These are phyloP conservation scores for Catharus ustulatus DNA, from an alignment of 2,797 vertebrate species.

Conservation along the genomic window DNA sequence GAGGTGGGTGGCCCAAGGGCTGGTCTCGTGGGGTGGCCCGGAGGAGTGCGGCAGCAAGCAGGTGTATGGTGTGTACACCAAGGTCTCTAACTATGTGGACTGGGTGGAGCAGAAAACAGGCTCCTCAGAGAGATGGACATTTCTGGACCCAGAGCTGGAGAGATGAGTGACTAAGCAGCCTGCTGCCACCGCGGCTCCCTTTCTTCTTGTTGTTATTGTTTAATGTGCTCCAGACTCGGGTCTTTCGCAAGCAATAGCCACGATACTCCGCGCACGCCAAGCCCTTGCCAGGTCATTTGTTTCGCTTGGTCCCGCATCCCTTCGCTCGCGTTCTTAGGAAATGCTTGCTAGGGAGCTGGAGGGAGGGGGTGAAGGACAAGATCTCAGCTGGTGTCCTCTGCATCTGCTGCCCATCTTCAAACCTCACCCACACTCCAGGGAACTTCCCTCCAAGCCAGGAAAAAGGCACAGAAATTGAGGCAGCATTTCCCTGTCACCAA, in stretches of 20 bases:
- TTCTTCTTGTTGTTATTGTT: constrained; percentile 31
- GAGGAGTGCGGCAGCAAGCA: constrained; percentile 94
- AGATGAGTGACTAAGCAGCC: constrained; percentile 61
- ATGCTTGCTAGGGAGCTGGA: neutral
- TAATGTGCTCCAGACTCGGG: constrained; percentile 57
- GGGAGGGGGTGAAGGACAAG: neutral
- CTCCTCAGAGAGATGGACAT: constrained; percentile 55
- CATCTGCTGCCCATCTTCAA: constrained; percentile 5
- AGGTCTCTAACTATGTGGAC: constrained; percentile 86
- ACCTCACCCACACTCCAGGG: constrained; percentile 8
- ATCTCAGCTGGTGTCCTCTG: neutral
- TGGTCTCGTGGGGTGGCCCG: constrained; percentile 95
- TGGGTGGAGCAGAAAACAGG: constrained; percentile 86
- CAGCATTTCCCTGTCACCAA: neutral
- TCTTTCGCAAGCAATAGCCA: constrained; percentile 62
- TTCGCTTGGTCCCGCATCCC: neutral
- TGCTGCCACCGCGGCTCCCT: neutral
- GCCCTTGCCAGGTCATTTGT: constrained; percentile 4
- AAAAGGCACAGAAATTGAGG: neutral
- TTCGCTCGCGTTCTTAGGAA: neutral
- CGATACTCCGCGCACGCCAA: neutral
- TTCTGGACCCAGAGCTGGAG: constrained; percentile 19
- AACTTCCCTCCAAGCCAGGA: constrained; percentile 23
- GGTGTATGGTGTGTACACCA: constrained; percentile 95
- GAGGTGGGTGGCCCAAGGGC: constrained; percentile 89